A percentile compares a stretch with the other conserved stretches of the same genome.
phyloP scores from a whole-genome alignment of 2,797 vertebrate species.

The Bryconaethiops microstoma region DNA sequence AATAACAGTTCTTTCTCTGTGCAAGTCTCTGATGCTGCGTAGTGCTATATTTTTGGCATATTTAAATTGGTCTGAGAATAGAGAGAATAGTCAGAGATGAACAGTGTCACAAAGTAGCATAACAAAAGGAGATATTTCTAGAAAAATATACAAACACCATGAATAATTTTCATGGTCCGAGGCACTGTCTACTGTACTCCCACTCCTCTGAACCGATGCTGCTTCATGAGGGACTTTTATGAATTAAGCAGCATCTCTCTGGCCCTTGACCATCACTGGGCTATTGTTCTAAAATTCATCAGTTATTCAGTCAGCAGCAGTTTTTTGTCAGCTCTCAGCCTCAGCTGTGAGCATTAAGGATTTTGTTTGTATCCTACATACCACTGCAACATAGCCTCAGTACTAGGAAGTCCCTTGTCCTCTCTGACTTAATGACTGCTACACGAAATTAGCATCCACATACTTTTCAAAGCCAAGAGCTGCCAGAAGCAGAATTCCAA shows the following conservation, averaged over 20 bases:
- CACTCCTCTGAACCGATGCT: neutral
- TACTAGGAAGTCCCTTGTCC: conserved; percentile 10
- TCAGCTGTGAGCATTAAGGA: neutral
- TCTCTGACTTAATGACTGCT: conserved; percentile 7
- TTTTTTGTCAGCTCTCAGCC: conserved; percentile 11
- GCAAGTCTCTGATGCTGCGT: conserved; percentile 1
- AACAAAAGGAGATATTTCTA: neutral
- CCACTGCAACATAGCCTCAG: neutral
- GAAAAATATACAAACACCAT: neutral
- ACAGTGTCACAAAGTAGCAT: neutral
- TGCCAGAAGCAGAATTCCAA: neutral
- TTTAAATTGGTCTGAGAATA: conserved; percentile 3
- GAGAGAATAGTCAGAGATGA: neutral
- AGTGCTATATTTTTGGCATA: conserved; percentile 1
- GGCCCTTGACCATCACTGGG: conserved; percentile 8
- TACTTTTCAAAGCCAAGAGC: conserved; percentile 27
- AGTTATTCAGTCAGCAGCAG: conserved; percentile 26
- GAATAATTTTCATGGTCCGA: neutral
- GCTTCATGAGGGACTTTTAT: neutral
- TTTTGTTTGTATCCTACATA: conserved; percentile 8
- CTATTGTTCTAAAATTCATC: conserved; percentile 15
- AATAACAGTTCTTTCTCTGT: neutral
- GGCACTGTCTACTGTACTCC: neutral
- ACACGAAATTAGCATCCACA: conserved; percentile 9
- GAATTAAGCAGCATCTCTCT: conserved; percentile 18